Conservation (phyloP, 92 coral and sea anemone species). For the Metridium senile region DNA sequence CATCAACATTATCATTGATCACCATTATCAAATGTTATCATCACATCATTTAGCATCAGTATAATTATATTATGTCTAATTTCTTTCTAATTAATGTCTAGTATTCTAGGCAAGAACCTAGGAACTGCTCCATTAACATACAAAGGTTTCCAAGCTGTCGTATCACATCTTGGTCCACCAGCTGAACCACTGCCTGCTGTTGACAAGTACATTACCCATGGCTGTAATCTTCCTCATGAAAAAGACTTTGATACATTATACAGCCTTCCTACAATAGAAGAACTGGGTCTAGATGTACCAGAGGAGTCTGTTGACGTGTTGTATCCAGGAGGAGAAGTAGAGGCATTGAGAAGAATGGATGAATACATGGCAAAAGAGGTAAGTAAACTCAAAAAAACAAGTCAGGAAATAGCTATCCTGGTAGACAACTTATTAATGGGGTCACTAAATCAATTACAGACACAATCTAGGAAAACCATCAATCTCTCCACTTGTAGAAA, state of each 20-base stretch:
- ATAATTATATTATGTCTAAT: too few relatives aligned
- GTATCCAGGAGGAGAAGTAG: slow-evolving; percentile 67
- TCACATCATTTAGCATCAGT: too few relatives aligned
- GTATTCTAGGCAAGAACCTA: slow-evolving; percentile 51
- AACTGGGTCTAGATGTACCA: slow-evolving; percentile 48
- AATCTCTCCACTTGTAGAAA: too few relatives aligned
- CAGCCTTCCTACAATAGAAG: slow-evolving; percentile 53
- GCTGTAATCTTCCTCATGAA: slow-evolving; percentile 41
- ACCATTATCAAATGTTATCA: too few relatives aligned
- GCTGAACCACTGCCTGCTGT: slow-evolving; percentile 43
- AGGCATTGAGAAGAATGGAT: slow-evolving; percentile 59
- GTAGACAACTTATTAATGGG: too few relatives aligned
- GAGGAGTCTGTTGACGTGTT: slow-evolving; percentile 41
- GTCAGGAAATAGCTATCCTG: too few relatives aligned
- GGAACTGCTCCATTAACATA: slow-evolving; percentile 61
- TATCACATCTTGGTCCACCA: slow-evolving; percentile 60
- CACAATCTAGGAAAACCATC: too few relatives aligned
- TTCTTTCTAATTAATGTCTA: slow-evolving; percentile 8
- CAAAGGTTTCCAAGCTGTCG: slow-evolving; percentile 53
- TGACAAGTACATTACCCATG: slow-evolving; percentile 31
- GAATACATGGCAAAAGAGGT: slow-evolving; percentile 64
- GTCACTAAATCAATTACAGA: too few relatives aligned
- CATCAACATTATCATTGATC: too few relatives aligned
- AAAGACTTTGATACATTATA: slow-evolving; percentile 34
- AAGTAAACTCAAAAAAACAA: neutral